Conservation (phyloP, 1,140 invertebrate species). For the Hycleus phaleratus region DNA sequence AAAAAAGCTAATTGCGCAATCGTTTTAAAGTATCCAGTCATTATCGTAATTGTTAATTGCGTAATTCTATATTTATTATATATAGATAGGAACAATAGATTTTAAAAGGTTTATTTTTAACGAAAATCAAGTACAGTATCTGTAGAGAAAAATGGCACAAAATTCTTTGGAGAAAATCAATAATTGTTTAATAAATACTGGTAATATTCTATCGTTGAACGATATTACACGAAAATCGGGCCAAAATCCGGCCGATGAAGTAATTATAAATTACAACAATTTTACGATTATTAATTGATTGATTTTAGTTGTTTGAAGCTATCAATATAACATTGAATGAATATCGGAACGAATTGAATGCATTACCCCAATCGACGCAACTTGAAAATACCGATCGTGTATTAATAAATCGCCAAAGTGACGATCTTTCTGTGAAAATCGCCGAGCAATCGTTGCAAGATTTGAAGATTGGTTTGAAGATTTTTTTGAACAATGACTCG, state of each 20-base stretch:
- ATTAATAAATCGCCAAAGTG: slow-evolving; percentile 42
- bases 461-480: slow-evolving; percentile 57
- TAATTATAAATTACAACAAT: slow-evolving; percentile 40
- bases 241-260: slow-evolving; percentile 76
- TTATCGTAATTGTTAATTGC: too few relatives aligned
- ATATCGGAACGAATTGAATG: slow-evolving; percentile 40
- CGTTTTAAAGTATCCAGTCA: too few relatives aligned
- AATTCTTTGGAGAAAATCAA: slow-evolving; percentile 3
- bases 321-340: slow-evolving; percentile 57
- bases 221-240: slow-evolving; percentile 75
- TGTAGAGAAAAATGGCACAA: background rate
- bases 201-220: slow-evolving; percentile 76
- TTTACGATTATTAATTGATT: background rate
- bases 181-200: slow-evolving; percentile 59
- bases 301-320: slow-evolving; percentile 60
- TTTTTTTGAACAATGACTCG: slow-evolving; percentile 54
- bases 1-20: too few relatives aligned
- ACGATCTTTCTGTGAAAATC: slow-evolving; percentile 52
- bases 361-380: slow-evolving; percentile 8
- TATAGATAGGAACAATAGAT: too few relatives aligned
- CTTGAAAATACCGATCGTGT: slow-evolving; percentile 33
- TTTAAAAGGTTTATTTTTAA: too few relatives aligned
- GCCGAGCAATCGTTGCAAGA: slow-evolving; percentile 52
- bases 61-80: too few relatives aligned
- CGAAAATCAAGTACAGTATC: too few relatives aligned